Percentiles rank a stretch among this genome's conserved stretches.
Evolutionary conservation across 2,113 vertebrate species (phyloP).

Genomic region (Chaenocephalus aceratus): DNA sequence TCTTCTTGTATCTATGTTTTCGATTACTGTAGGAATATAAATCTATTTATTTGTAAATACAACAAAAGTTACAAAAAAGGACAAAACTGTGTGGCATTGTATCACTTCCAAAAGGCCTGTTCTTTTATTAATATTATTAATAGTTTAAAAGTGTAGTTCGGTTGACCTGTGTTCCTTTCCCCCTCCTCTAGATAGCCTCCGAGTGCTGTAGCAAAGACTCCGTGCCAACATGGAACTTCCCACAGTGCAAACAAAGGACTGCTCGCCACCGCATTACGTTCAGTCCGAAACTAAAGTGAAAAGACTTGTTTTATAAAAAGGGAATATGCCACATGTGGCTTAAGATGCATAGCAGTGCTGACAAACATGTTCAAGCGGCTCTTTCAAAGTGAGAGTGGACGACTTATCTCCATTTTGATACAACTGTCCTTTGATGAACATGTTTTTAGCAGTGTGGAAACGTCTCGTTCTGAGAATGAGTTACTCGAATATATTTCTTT

Average conservation of each 20-base stretch:
- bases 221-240: neutral
- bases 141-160: neutral
- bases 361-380: too few relatives aligned
- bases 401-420: neutral
- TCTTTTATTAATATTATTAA: neutral
- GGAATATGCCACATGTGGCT: neutral
- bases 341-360: too few relatives aligned
- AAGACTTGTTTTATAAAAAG: neutral
- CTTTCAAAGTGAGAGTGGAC: neutral
- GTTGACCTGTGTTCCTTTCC: neutral
- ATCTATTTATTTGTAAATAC: neutral
- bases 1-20: neutral
- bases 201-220: neutral
- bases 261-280: neutral
- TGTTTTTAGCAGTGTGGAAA: neutral
- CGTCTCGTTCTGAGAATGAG: too few relatives aligned
- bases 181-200: conserved; percentile 5
- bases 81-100: neutral
- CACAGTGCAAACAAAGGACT: neutral
- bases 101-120: neutral
- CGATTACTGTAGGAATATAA: neutral
- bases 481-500: neutral
- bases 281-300: neutral
- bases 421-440: neutral
- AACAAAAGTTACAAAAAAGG: neutral